phyloP scores from a whole-genome alignment of 2,797 vertebrate species.

The Zenarchopterus dispar region DNA sequence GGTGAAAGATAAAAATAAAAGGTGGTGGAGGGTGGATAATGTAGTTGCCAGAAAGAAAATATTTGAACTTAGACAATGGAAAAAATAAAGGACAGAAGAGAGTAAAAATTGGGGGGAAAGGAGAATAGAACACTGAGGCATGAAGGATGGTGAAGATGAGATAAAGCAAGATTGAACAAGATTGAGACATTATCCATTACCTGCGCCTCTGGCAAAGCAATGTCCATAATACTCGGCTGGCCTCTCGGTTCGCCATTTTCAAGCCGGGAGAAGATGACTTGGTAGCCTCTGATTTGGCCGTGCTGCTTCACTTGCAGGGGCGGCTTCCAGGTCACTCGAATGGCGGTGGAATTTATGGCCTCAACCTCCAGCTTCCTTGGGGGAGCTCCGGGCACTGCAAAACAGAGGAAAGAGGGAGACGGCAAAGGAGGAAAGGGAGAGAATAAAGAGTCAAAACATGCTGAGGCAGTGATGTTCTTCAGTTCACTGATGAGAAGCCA shows the following conservation, averaged over 20 bases:
- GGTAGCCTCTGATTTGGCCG: constrained; percentile 94
- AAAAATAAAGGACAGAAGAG: constrained; percentile 31
- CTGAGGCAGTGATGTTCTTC: constrained; percentile 39
- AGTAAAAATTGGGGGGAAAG: constrained; percentile 52
- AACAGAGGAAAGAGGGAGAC: constrained; percentile 13
- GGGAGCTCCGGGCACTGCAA: constrained; percentile 87
- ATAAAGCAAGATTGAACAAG: constrained; percentile 26
- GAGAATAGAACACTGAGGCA: constrained; percentile 34
- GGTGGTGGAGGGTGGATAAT: neutral
- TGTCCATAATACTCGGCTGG: constrained; percentile 91
- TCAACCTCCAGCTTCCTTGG: constrained; percentile 92
- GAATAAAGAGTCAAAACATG: constrained; percentile 34
- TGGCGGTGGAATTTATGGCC: constrained; percentile 91
- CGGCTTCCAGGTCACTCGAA: constrained; percentile 93
- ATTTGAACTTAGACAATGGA: constrained; percentile 56
- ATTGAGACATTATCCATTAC: constrained; percentile 71
- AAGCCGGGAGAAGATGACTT: constrained; percentile 91
- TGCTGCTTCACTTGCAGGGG: constrained; percentile 93
- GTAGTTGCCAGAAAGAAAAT: constrained; percentile 39
- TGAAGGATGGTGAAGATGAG: constrained; percentile 26
- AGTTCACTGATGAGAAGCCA: constrained; percentile 47
- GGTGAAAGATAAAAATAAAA: constrained; percentile 28
- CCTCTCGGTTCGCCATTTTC: constrained; percentile 92
- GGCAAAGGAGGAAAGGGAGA: neutral
- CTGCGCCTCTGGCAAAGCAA: constrained; percentile 93